These are phyloP conservation scores for Tragelaphus strepsiceros DNA, from an alignment of 2,113 vertebrate species.

Conservation along the genomic window DNA sequence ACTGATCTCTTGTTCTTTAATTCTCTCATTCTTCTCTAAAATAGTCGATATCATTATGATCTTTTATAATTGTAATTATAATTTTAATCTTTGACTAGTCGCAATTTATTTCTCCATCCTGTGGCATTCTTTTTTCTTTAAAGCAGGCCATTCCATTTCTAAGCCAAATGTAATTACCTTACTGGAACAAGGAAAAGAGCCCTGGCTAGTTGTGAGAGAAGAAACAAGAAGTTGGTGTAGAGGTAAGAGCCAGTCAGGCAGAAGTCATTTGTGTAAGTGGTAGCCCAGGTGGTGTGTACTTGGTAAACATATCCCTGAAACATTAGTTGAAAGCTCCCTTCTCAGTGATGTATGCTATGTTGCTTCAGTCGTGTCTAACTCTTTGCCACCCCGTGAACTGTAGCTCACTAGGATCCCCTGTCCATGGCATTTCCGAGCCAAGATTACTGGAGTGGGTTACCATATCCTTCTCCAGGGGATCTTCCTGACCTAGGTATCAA, in stretches of 20 bases:
- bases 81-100: not conserved
- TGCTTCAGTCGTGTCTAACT: not conserved
- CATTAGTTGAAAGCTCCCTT: not conserved
- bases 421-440: not conserved
- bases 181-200: constrained; percentile 10
- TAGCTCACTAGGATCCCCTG: not conserved
- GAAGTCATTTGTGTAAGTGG: not conserved
- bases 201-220: not conserved
- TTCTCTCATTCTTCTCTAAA: not conserved
- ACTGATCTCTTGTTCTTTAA: not conserved
- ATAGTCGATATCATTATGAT: not conserved
- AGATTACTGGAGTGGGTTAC: not conserved
- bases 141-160: not conserved
- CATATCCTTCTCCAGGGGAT: not conserved
- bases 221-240: not conserved
- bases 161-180: constrained; percentile 17
- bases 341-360: not conserved
- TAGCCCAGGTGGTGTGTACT: not conserved
- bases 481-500: not conserved
- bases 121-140: not conserved
- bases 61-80: not conserved
- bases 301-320: not conserved
- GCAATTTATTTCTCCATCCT: not conserved
- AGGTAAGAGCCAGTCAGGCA: not conserved
- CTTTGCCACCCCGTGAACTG: not conserved